These are phyloP conservation scores for Clanis bilineata DNA, from an alignment of 2,888 invertebrate species.

Conservation along the genomic window DNA sequence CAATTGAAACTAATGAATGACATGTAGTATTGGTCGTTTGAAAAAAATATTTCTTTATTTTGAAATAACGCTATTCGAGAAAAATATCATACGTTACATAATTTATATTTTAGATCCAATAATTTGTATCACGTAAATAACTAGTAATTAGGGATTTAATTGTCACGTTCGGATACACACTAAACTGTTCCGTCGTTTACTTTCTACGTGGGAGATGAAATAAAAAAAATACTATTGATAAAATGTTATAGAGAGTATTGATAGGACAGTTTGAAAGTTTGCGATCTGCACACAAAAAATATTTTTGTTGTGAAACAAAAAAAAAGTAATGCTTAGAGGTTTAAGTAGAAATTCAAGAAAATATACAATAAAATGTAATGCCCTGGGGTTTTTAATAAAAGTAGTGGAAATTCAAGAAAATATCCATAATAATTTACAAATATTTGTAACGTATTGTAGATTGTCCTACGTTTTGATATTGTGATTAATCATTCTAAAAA, in stretches of 20 bases:
- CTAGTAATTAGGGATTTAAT: constrained; percentile 10
- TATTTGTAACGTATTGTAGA: too few species aligned
- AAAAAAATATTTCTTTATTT: constrained; percentile 16
- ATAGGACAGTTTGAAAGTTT: neutral
- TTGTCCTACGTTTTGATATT: too few species aligned
- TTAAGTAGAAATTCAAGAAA: neutral
- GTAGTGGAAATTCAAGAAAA: too few species aligned
- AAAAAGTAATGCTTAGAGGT: neutral
- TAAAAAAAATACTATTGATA: neutral
- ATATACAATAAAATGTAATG: too few species aligned
- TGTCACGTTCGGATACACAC: constrained; percentile 17
- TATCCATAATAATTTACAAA: too few species aligned
- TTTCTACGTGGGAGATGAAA: neutral
- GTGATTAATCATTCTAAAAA: too few species aligned
- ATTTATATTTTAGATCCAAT: constrained; percentile 9
- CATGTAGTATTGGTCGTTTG: constrained; percentile 20
- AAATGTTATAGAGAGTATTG: neutral
- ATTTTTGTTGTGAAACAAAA: neutral
- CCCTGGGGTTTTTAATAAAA: too few species aligned
- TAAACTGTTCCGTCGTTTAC: neutral
- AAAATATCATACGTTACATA: constrained; percentile 17
- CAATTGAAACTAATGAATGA: constrained; percentile 26
- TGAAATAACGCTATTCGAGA: constrained; percentile 17
- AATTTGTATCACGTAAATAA: constrained; percentile 17
- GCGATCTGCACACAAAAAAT: neutral